Percentiles rank a stretch among this genome's conserved stretches.
These are phyloP conservation scores for Etheostoma spectabile DNA, from an alignment of 2,113 vertebrate genomes.

Conservation along the genomic window DNA sequence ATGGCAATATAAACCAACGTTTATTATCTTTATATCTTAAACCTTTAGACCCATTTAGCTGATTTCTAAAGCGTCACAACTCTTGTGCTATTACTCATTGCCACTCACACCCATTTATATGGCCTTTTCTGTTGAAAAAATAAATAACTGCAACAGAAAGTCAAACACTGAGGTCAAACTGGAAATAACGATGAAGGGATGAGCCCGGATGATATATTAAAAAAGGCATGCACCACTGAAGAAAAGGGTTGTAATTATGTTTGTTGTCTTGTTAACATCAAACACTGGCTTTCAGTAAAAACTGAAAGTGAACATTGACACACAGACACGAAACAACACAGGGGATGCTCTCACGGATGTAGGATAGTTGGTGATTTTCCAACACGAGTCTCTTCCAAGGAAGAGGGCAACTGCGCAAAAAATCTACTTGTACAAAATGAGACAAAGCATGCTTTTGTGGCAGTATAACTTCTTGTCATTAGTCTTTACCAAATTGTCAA, in stretches of 20 bases:
- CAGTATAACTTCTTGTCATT: too few species aligned
- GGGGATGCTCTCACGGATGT: too few species aligned
- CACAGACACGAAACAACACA: too few species aligned
- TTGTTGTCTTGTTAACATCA: neutral
- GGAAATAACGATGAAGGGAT: neutral
- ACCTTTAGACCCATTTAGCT: constrained; percentile 60
- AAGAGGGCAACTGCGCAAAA: neutral
- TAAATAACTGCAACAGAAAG: constrained; percentile 21
- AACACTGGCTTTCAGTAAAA: neutral
- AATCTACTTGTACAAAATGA: too few species aligned
- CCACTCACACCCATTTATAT: constrained; percentile 24
- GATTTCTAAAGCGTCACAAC: neutral
- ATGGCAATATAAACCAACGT: neutral
- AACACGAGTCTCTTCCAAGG: neutral
- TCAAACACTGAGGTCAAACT: constrained; percentile 27
- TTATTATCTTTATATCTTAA: constrained; percentile 32
- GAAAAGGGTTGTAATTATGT: neutral
- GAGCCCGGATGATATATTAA: neutral
- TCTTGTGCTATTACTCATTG: constrained; percentile 25
- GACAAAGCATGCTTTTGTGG: too few species aligned
- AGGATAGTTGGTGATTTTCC: neutral
- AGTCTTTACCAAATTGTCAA: neutral
- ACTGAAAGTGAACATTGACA: neutral
- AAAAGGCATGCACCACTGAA: neutral
- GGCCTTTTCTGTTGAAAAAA: neutral